Percentiles rank a stretch among this genome's conserved stretches.
Evolutionary conservation across 2,113 vertebrate species (phyloP).

Genomic region (Labrus mixtus): DNA sequence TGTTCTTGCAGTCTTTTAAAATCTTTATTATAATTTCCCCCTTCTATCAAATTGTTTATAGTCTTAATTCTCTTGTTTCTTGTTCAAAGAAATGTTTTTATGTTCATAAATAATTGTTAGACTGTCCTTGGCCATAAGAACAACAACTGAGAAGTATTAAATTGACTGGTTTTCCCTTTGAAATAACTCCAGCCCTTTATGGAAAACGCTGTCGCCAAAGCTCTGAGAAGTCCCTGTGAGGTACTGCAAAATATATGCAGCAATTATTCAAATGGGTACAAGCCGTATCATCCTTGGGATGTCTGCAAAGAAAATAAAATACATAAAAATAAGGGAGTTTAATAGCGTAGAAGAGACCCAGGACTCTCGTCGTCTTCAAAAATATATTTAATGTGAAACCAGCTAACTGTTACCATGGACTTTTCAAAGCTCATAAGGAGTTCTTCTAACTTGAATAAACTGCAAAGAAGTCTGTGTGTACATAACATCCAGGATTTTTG

Average conservation of each 20-base stretch:
- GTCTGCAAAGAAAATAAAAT: constrained; percentile 49
- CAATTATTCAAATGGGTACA: constrained; percentile 65
- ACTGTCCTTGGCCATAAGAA: constrained; percentile 51
- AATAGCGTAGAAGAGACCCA: constrained; percentile 26
- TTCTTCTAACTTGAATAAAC: constrained; percentile 43
- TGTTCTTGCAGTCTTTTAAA: too few species aligned
- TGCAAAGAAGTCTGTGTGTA: constrained; percentile 1
- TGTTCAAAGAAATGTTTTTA: not conserved
- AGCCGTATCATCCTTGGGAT: constrained; percentile 63
- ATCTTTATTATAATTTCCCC: too few species aligned
- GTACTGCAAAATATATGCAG: constrained; percentile 16
- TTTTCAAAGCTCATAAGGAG: constrained; percentile 37
- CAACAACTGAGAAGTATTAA: constrained; percentile 31
- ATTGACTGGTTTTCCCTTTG: constrained; percentile 24
- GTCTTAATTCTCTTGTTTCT: not conserved
- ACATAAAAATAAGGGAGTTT: constrained; percentile 54
- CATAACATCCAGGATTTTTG: not conserved
- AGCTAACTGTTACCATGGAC: constrained; percentile 42
- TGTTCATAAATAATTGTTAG: constrained; percentile 42
- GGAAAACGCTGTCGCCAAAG: constrained; percentile 48
- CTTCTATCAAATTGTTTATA: too few species aligned
- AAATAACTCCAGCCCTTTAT: constrained; percentile 27
- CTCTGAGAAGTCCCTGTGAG: constrained; percentile 35
- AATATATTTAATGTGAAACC: constrained; percentile 53
- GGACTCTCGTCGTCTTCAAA: constrained; percentile 39